These are phyloP conservation scores for Vireo altiloquus DNA, from an alignment of 2,113 vertebrate species.

Conservation along the genomic window DNA sequence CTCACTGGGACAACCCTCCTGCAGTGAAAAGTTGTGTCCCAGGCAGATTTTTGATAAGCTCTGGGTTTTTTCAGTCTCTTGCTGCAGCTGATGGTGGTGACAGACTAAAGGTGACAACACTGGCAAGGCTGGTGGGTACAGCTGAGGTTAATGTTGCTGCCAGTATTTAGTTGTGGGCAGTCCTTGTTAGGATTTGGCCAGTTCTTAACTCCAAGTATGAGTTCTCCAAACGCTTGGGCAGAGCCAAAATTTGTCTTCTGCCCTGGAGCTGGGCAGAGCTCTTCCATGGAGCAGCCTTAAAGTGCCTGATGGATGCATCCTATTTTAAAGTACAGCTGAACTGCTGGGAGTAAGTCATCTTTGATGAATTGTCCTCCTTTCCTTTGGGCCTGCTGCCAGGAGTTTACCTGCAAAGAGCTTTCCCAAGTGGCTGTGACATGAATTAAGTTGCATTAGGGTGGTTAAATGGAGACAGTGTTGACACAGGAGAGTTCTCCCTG, in stretches of 20 bases:
- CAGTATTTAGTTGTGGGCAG: not conserved
- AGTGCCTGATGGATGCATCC: not conserved
- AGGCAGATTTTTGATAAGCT: not conserved
- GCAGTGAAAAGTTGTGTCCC: not conserved
- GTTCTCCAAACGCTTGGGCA: not conserved
- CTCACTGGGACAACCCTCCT: not conserved
- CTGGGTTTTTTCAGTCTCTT: not conserved
- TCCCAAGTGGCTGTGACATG: not conserved
- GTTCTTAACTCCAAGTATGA: not conserved
- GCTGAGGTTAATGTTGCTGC: not conserved
- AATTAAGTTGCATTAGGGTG: not conserved
- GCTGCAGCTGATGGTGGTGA: not conserved
- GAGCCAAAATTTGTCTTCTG: not conserved
- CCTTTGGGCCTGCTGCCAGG: not conserved
- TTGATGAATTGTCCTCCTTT: not conserved
- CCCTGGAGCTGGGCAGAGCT: not conserved
- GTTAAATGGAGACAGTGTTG: not conserved
- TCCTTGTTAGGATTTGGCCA: not conserved
- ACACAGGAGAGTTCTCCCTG: not conserved
- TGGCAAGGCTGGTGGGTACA: not conserved
- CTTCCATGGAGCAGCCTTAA: not conserved
- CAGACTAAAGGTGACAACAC: not conserved
- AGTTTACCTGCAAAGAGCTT: not conserved
- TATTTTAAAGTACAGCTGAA: not conserved
- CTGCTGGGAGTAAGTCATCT: not conserved